phyloP scores from a whole-genome alignment of 92 coral and sea anemone genomes.

The Siderastrea siderea region DNA sequence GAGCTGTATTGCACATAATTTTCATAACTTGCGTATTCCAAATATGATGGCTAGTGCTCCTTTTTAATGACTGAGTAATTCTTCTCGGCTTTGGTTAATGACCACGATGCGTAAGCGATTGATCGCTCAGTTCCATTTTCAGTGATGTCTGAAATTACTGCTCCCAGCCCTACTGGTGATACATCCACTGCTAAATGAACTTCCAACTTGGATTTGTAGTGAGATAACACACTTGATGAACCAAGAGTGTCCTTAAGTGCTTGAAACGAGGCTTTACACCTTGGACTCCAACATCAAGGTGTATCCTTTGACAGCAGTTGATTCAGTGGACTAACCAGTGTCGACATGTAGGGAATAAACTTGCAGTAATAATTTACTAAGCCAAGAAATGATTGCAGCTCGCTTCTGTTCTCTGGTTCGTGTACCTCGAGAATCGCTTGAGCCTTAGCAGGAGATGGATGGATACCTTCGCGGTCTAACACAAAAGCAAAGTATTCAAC shows the following conservation, averaged over 20 bases:
- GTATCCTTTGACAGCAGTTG: constrained; percentile 36
- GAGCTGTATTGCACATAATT: constrained; percentile 66
- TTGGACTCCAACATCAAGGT: constrained; percentile 37
- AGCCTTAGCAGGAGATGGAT: constrained; percentile 35
- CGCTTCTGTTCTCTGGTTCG: constrained; percentile 4
- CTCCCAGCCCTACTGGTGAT: constrained; percentile 43
- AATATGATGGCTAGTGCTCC: constrained; percentile 55
- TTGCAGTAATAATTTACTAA: constrained; percentile 50
- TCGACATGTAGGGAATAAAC: constrained; percentile 59
- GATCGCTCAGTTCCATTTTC: constrained; percentile 58
- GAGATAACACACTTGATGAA: constrained; percentile 32
- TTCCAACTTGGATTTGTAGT: constrained; percentile 56
- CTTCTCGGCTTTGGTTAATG: constrained; percentile 41
- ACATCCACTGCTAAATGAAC: constrained; percentile 57
- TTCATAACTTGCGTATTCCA: constrained; percentile 40
- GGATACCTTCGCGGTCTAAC: constrained; percentile 21
- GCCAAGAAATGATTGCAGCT: constrained; percentile 37
- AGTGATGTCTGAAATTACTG: constrained; percentile 8
- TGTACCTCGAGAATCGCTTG: constrained; percentile 41
- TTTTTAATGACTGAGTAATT: constrained; percentile 46
- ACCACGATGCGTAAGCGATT: constrained; percentile 56
- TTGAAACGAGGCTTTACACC: constrained; percentile 49
- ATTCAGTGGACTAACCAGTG: constrained; percentile 51
- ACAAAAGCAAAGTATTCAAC: constrained; percentile 21
- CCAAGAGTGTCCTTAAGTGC: constrained; percentile 32